Conservation (phyloP, 2,113 vertebrate species). For the Pygoscelis antarcticus region DNA sequence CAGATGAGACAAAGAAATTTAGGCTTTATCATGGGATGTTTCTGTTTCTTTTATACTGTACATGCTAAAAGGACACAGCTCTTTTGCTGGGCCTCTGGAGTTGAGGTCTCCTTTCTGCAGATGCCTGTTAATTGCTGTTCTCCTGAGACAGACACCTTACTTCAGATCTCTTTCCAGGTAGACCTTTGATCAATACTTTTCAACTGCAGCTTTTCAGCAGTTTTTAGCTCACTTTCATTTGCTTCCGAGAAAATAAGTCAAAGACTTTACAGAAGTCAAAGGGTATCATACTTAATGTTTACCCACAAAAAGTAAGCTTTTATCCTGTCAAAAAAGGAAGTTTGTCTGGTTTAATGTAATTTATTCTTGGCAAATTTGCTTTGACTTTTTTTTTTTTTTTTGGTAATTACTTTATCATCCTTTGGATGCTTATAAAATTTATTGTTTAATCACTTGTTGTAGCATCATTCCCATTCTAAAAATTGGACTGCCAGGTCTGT, state of each 20-base stretch:
- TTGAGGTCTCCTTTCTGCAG: constrained; percentile 28
- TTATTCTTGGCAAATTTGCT: neutral
- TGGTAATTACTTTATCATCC: neutral
- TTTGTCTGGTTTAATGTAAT: neutral
- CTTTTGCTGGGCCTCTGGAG: constrained; percentile 38
- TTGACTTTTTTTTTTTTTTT: neutral
- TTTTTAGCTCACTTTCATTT: constrained; percentile 2
- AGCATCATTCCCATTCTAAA: neutral
- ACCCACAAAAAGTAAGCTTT: neutral
- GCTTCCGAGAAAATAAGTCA: neutral
- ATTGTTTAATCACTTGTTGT: neutral
- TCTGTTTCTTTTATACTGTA: neutral
- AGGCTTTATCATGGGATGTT: neutral
- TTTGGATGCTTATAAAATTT: neutral
- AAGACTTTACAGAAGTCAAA: neutral
- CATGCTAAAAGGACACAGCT: constrained; percentile 23
- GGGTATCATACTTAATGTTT: neutral
- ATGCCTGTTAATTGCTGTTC: constrained; percentile 65
- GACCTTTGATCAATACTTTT: neutral
- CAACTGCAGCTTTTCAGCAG: neutral
- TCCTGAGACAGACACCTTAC: constrained; percentile 43
- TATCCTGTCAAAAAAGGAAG: neutral
- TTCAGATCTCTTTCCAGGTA: neutral
- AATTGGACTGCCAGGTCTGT: neutral
- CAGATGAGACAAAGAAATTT: constrained; percentile 18